Evolutionary conservation across 2,888 invertebrate genomes (phyloP), one percentile per base, ranked within the genome.

Genomic region (Spialia ferax): DNA sequence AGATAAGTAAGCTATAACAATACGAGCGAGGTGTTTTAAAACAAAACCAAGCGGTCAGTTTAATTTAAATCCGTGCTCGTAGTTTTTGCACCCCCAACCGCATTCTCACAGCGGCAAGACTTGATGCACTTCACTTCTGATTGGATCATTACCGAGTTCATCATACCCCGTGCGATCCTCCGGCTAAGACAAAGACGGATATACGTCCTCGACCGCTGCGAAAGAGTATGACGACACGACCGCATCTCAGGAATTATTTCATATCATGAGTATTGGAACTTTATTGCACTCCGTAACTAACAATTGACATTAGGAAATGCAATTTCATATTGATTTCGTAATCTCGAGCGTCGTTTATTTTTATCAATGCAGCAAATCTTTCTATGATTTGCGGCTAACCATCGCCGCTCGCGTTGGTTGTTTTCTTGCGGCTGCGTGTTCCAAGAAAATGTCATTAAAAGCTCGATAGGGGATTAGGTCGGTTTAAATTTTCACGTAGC

Each of bases 61-160:
- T 92, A 91, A 93, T 92, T 91, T 92, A 89, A 92, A 92, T 91
- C 86, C 84, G 84, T 81, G 87, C 85, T 85, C 85, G 84, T 86
- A 89, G 90, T 93, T 93, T 93, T 93, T 93, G 93, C 93, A 92
- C 91, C 91, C 91, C 81, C 88, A 87, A 93, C 93, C 93, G 89
- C 93, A 93, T 93, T 93, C 93, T 93, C 93, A 93, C 92, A 91
- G 91, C 89, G 88, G 87, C 86, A 83, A 83, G 89, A 81, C 87
- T 88, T 90, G 91, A 93, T 92, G 93, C 91, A 92, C 91, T 92
- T 93, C 93, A 93, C 82, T 92, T 93, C 88, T 93, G 93, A 93
- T 93, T 93, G 93, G 93, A 93, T 93, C 93, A 93, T 93, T 93
- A 93, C 93, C 91, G 93, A 92, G 93, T 92, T 93, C 93, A 93